These are phyloP conservation scores for Mallotus villosus DNA, from an alignment of 2,797 vertebrate species.

Conservation along the genomic window DNA sequence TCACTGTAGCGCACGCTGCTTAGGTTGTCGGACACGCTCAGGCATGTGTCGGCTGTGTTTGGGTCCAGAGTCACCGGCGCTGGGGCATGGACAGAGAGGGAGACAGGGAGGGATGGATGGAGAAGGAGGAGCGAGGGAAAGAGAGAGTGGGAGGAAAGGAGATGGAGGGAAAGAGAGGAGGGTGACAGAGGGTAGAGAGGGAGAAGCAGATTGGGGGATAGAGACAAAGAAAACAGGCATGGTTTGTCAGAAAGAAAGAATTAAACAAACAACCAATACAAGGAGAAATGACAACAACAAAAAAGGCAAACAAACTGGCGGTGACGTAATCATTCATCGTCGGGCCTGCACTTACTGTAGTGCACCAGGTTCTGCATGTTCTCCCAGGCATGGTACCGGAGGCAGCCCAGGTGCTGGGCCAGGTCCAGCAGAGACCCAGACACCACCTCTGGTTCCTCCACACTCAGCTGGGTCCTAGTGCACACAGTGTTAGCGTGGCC, in stretches of 20 bases:
- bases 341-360: conserved; percentile 54
- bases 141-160: background rate
- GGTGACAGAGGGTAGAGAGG: background rate
- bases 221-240: background rate
- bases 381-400: conserved; percentile 61
- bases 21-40: conserved; percentile 60
- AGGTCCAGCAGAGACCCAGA: conserved; percentile 55
- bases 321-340: background rate
- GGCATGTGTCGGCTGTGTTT: conserved; percentile 60
- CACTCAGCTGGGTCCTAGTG: conserved; percentile 43
- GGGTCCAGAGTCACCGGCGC: conserved; percentile 64
- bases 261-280: no score
- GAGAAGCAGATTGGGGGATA: background rate
- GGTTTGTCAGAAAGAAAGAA: no score
- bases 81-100: conserved; percentile 17
- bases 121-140: background rate
- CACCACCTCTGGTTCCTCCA: conserved; percentile 44
- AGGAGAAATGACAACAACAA: no score
- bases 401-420: conserved; percentile 53
- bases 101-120: background rate
- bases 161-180: background rate
- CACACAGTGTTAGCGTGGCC: background rate
- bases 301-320: no score
- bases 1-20: conserved; percentile 50
- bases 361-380: conserved; percentile 59